phyloP scores from a whole-genome alignment of 2,113 vertebrate species.

The Pteruthius melanotis region DNA sequence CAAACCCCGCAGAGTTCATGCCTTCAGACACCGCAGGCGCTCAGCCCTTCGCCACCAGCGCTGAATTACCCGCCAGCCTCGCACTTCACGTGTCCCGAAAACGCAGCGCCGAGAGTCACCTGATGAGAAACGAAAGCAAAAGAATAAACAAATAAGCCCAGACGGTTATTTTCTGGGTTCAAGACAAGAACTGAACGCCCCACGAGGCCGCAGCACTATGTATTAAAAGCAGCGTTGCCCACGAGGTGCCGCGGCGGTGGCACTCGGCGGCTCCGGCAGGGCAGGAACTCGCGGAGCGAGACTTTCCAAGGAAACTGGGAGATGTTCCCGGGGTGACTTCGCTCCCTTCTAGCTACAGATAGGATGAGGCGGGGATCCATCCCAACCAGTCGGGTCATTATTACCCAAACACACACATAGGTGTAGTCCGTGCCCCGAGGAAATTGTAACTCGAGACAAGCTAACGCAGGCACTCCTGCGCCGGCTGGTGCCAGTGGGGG shows the following conservation, averaged over 20 bases:
- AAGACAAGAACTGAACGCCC: neutral
- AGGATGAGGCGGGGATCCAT: neutral
- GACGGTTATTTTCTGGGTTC: neutral
- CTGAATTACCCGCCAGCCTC: neutral
- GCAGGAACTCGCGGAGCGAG: constrained; percentile 4
- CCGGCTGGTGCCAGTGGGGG: constrained; percentile 47
- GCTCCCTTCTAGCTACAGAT: constrained; percentile 57
- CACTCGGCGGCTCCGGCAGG: neutral
- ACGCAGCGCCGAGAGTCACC: neutral
- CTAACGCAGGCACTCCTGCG: constrained; percentile 32
- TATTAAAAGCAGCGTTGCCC: constrained; percentile 38
- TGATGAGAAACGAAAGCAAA: neutral
- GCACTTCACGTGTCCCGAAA: neutral
- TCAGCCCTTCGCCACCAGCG: neutral
- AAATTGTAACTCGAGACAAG: constrained; percentile 35
- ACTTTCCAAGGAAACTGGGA: constrained; percentile 55
- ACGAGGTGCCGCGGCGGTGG: neutral
- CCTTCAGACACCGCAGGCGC: neutral
- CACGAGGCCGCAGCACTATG: neutral
- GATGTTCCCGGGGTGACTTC: neutral
- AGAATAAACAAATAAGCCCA: neutral
- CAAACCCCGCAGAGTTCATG: neutral
- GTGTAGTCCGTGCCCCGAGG: constrained; percentile 58
- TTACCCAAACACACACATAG: constrained; percentile 23
- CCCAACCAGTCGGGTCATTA: constrained; percentile 1